A percentile compares a stretch with the other conserved stretches of the same genome.
These are phyloP conservation scores for Cheilosia vulpina DNA, from an alignment of 2,888 invertebrate species.

Conservation along the genomic window DNA sequence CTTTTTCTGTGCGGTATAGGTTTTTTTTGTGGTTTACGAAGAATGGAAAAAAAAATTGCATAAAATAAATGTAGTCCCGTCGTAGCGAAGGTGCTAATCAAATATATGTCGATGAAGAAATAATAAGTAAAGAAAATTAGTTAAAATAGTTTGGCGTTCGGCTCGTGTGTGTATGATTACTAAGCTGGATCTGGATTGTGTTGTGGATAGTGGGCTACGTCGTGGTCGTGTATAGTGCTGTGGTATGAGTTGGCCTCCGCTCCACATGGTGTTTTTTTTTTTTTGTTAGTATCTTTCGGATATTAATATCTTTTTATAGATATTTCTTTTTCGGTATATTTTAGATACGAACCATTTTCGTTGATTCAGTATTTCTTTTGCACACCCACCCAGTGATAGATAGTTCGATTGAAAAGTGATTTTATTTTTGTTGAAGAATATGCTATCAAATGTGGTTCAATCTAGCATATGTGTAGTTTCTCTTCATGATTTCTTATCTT, in stretches of 20 bases:
- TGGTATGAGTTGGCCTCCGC: constrained; percentile 64
- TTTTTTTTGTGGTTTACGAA: constrained; percentile 34
- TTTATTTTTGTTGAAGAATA: constrained; percentile 28
- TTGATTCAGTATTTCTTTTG: constrained; percentile 39
- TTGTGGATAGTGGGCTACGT: constrained; percentile 55
- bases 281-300: constrained; percentile 50
- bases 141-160: constrained; percentile 17
- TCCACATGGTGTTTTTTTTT: constrained; percentile 67
- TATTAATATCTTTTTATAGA: constrained; percentile 65
- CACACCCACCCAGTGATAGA: constrained; percentile 59
- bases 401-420: constrained; percentile 58
- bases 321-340: constrained; percentile 45
- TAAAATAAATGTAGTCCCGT: constrained; percentile 17
- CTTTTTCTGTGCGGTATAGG: constrained; percentile 33
- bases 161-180: constrained; percentile 48
- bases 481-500: constrained; percentile 47
- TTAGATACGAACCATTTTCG: constrained; percentile 47
- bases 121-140: constrained; percentile 2
- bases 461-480: constrained; percentile 26
- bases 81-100: constrained; percentile 55
- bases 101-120: constrained; percentile 29
- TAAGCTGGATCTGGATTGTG: constrained; percentile 28
- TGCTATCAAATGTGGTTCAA: constrained; percentile 17
- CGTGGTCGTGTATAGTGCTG: constrained; percentile 12
- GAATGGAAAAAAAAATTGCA: constrained; percentile 36